Conservation (phyloP, 2,888 invertebrate species). For the Apomyelois bistriatella region DNA sequence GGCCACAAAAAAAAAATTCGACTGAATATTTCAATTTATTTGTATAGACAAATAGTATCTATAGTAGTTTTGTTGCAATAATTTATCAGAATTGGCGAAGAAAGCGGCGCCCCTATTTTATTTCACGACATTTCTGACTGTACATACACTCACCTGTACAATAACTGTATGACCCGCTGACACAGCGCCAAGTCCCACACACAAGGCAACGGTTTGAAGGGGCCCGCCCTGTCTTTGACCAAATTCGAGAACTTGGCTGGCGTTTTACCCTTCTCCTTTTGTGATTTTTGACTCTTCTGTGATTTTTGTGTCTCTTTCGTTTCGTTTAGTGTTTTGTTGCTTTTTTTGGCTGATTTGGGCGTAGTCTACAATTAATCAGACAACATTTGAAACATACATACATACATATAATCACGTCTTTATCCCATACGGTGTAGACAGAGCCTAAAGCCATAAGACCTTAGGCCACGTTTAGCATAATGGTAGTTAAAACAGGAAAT, state of each 20-base stretch:
- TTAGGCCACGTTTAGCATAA: too few species aligned
- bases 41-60: too few species aligned
- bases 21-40: too few species aligned
- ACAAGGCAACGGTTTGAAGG: constrained; percentile 61
- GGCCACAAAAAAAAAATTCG: too few species aligned
- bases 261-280: constrained; percentile 51
- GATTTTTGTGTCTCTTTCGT: constrained; percentile 49
- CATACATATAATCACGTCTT: too few species aligned
- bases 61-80: too few species aligned
- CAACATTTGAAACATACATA: background rate
- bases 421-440: too few species aligned
- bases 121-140: background rate
- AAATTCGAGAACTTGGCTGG: constrained; percentile 46
- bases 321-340: constrained; percentile 52
- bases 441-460: too few species aligned
- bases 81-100: too few species aligned
- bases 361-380: constrained; percentile 35
- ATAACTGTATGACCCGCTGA: constrained; percentile 47
- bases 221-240: constrained; percentile 54
- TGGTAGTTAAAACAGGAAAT: too few species aligned
- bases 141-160: constrained; percentile 45
- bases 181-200: constrained; percentile 59
- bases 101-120: too few species aligned
- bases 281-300: constrained; percentile 56
- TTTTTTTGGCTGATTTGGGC: constrained; percentile 53